phyloP scores from a whole-genome alignment of 2,888 invertebrate genomes.

The Saturnia japonica region DNA sequence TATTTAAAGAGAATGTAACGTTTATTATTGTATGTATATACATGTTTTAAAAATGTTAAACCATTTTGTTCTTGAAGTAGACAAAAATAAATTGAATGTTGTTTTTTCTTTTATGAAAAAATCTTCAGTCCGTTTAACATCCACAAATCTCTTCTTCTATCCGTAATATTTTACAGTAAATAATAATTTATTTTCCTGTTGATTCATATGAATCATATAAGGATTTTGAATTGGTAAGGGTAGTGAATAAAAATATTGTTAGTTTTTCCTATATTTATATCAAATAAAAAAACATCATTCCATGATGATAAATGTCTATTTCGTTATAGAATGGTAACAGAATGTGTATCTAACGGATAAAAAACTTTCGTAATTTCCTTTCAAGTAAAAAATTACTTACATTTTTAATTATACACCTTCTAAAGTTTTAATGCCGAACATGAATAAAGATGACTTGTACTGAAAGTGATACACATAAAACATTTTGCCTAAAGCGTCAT shows the following conservation, averaged over 20 bases:
- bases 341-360: background rate
- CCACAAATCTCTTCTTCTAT: too few relatives aligned
- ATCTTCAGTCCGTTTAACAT: too few relatives aligned
- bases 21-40: too few relatives aligned
- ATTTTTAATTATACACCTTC: background rate
- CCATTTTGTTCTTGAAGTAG: background rate
- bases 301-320: background rate
- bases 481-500: constrained; percentile 18
- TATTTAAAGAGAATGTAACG: background rate
- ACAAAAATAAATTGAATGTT: too few relatives aligned
- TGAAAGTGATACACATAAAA: constrained; percentile 9
- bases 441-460: background rate
- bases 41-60: too few relatives aligned
- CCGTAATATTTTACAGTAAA: background rate
- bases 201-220: background rate
- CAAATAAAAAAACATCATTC: background rate
- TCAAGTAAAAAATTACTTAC: background rate
- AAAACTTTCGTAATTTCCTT: background rate
- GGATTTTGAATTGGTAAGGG: background rate
- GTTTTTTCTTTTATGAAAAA: background rate
- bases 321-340: background rate
- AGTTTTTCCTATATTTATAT: background rate
- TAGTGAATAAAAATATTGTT: background rate
- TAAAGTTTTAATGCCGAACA: background rate
- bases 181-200: background rate